phyloP scores from a whole-genome alignment of 2,888 invertebrate species.

The Ichneumoninae sp. region DNA sequence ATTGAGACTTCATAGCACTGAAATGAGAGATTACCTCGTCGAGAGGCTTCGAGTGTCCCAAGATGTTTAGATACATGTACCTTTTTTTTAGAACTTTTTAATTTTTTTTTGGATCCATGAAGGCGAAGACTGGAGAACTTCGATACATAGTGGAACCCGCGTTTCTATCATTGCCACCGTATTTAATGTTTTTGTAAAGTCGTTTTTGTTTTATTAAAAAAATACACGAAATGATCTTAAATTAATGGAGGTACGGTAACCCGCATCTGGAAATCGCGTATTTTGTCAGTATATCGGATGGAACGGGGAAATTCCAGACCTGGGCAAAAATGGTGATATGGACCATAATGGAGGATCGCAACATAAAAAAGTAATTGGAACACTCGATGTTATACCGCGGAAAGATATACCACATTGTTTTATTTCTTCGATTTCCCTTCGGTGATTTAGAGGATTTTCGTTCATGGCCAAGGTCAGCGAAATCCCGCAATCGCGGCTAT shows the following conservation, averaged over 20 bases:
- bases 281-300: no score
- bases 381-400: no score
- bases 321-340: no score
- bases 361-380: no score
- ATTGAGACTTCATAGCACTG: constrained; percentile 85
- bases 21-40: constrained; percentile 85
- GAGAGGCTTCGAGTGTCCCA: constrained; percentile 84
- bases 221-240: no score
- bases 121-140: neutral
- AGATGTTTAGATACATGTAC: constrained; percentile 19
- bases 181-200: neutral
- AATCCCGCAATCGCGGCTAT: neutral
- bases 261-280: no score
- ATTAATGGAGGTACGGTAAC: no score
- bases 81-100: neutral
- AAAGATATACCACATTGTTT: no score
- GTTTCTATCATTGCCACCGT: neutral
- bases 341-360: no score
- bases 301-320: no score
- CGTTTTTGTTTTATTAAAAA: no score
- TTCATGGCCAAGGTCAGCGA: neutral
- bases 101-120: neutral
- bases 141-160: neutral
- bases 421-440: no score
- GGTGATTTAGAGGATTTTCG: neutral